Conservation (phyloP, 30 jellyfish, hydroid and myxozoan genomes). For the Nemopilema nomurai region DNA sequence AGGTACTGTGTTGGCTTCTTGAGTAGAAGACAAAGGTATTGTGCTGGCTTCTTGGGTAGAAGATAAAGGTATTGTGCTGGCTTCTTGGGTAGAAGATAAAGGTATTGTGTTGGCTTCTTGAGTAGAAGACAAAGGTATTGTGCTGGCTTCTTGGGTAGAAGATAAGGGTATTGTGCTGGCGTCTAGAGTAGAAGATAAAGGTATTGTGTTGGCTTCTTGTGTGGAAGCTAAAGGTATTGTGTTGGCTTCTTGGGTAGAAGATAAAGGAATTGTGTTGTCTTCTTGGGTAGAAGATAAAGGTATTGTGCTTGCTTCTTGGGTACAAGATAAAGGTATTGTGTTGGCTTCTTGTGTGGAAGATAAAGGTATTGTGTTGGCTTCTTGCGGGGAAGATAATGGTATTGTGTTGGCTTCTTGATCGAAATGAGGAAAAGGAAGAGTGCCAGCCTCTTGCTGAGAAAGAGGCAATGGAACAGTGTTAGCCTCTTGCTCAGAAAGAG, state of each 20-base stretch:
- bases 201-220: background rate
- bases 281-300: constrained; percentile 1
- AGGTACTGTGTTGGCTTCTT: no score
- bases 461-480: background rate
- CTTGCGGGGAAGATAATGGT: background rate
- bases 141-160: background rate
- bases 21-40: no score
- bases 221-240: background rate
- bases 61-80: background rate
- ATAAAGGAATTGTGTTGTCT: background rate
- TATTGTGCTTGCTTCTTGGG: constrained; percentile 1
- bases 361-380: background rate
- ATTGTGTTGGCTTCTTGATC: background rate
- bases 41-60: background rate
- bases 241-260: background rate
- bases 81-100: background rate
- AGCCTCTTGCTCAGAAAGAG: constrained; percentile 9
- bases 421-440: background rate
- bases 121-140: background rate
- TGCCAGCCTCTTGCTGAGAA: background rate
- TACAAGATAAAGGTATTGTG: background rate
- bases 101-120: constrained; percentile 9
- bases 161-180: background rate
- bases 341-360: background rate
- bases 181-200: background rate